Conservation (phyloP, 2,888 invertebrate species). For the Automeris io region DNA sequence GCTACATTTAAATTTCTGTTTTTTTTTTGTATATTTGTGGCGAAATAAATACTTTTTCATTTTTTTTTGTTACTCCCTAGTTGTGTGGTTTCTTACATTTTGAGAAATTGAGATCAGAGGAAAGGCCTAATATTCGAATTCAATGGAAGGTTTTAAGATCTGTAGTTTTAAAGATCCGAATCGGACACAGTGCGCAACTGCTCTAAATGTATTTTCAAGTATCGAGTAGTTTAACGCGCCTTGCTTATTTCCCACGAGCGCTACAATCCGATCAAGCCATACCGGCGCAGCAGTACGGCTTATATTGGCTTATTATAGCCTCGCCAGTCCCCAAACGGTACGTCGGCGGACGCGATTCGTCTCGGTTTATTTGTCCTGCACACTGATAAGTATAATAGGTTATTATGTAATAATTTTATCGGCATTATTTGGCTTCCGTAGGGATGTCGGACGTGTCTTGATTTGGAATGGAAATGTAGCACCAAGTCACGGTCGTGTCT, state of each 20-base stretch:
- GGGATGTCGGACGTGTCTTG: slow-evolving; percentile 13
- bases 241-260: not conserved
- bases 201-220: no score
- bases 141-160: no score
- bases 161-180: no score
- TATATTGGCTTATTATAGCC: not conserved
- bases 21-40: no score
- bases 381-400: slow-evolving; percentile 24
- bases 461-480: slow-evolving; percentile 11
- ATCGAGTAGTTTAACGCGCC: slow-evolving; percentile 1
- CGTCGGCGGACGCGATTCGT: slow-evolving; percentile 42
- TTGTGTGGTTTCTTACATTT: no score
- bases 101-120: no score
- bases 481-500: no score
- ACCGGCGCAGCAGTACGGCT: not conserved
- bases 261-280: not conserved
- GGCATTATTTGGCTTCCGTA: slow-evolving; percentile 16
- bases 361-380: slow-evolving; percentile 47
- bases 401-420: slow-evolving; percentile 23
- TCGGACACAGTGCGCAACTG: no score
- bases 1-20: no score
- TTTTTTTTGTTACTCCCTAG: no score
- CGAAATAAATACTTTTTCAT: no score
- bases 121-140: no score
- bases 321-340: slow-evolving; percentile 19